These are phyloP conservation scores for Heteromormyrus szaboi DNA, from an alignment of 2,797 vertebrate genomes.

Conservation along the genomic window DNA sequence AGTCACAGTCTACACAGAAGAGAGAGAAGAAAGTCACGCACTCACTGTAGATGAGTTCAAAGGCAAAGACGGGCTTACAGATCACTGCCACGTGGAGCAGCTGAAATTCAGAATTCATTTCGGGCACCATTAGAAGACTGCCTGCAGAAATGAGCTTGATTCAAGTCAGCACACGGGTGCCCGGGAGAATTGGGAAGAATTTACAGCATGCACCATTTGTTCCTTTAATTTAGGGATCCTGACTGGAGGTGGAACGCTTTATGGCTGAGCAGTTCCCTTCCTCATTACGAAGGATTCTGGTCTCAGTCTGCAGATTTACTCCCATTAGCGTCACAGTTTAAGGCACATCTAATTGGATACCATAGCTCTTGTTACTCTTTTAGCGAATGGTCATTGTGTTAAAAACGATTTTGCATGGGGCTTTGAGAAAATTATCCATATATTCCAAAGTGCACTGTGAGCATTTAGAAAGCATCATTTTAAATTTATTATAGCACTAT, in stretches of 20 bases:
- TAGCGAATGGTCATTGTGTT: slow-evolving; percentile 19
- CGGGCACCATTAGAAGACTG: background rate
- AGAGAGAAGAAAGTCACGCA: background rate
- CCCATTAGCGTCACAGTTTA: slow-evolving; percentile 57
- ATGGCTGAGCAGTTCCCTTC: slow-evolving; percentile 58
- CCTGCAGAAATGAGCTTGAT: slow-evolving; percentile 40
- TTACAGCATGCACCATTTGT: slow-evolving; percentile 58
- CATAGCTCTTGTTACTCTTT: slow-evolving; percentile 44
- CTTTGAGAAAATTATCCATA: background rate
- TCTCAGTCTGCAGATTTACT: slow-evolving; percentile 55
- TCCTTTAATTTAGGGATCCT: slow-evolving; percentile 67
- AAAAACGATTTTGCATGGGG: slow-evolving; percentile 24
- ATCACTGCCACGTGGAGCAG: slow-evolving; percentile 17
- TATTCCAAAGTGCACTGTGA: background rate
- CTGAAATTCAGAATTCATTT: slow-evolving; percentile 15
- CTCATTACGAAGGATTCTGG: slow-evolving; percentile 69
- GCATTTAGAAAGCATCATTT: background rate
- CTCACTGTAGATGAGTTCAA: background rate
- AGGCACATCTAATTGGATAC: slow-evolving; percentile 60
- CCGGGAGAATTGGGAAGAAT: slow-evolving; percentile 57
- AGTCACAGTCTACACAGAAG: background rate
- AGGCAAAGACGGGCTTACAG: slow-evolving; percentile 2
- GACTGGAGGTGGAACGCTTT: slow-evolving; percentile 52
- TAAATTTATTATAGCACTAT: background rate
- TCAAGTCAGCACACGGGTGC: slow-evolving; percentile 47